A percentile compares a stretch with the other conserved stretches of the same genome.
phyloP scores from a whole-genome alignment of 2,113 vertebrate genomes.

The Neomonachus schauinslandi region DNA sequence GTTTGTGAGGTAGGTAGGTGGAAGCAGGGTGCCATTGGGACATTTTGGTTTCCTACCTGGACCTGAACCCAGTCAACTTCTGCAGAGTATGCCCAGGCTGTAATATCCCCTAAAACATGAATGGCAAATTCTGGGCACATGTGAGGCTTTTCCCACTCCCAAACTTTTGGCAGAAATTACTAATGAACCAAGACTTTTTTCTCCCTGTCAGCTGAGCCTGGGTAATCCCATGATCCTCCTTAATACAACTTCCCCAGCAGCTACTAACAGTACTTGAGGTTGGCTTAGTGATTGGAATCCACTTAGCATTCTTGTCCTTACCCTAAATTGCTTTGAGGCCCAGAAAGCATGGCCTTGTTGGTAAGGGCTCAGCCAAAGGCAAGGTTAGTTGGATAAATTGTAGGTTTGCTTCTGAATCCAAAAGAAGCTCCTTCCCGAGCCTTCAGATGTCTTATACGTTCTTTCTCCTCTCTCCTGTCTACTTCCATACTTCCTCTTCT shows the following conservation, averaged over 20 bases:
- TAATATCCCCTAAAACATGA: background rate
- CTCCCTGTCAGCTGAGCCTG: background rate
- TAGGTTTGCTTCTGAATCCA: constrained; percentile 7
- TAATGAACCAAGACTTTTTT: background rate
- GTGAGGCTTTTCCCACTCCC: background rate
- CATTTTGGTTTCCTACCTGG: background rate
- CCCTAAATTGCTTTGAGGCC: background rate
- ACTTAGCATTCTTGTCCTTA: background rate
- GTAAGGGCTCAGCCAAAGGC: background rate
- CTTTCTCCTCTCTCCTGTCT: background rate
- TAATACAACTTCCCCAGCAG: background rate
- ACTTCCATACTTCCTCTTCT: background rate
- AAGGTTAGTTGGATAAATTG: background rate
- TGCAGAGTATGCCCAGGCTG: background rate
- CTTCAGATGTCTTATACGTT: background rate
- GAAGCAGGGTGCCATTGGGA: background rate
- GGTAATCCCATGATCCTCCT: background rate
- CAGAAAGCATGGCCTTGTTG: background rate
- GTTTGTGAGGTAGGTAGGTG: background rate
- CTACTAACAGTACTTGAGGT: background rate
- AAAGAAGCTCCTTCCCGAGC: background rate
- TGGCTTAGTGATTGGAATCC: background rate
- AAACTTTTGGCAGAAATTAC: background rate
- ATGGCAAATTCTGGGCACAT: background rate
- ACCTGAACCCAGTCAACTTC: background rate